Percentiles rank a stretch among this genome's conserved stretches.
These are phyloP conservation scores for Ylistrum balloti DNA, from an alignment of 1,140 invertebrate species.

Conservation along the genomic window DNA sequence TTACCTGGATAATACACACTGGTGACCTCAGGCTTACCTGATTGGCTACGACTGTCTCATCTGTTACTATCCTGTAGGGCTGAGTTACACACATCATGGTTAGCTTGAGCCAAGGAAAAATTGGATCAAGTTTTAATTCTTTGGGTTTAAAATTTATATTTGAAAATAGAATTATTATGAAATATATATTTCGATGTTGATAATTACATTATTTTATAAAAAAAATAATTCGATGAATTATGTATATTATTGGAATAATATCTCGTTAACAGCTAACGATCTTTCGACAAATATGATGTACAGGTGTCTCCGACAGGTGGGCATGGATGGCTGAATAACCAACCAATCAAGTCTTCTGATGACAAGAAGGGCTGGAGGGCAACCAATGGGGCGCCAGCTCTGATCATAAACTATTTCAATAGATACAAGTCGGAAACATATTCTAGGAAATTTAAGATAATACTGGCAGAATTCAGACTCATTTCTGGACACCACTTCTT, in stretches of 20 bases:
- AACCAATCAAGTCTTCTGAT: not conserved
- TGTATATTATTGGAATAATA: not conserved
- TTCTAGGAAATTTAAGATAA: not conserved
- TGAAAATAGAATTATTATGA: not conserved
- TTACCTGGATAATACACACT: not conserved
- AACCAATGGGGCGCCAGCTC: conserved; percentile 9
- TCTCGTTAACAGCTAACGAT: not conserved
- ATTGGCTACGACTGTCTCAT: not conserved
- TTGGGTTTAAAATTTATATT: not conserved
- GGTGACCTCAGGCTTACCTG: conserved; percentile 27
- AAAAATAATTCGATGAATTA: not conserved
- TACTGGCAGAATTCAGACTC: not conserved
- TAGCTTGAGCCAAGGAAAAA: not conserved
- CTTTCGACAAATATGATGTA: not conserved
- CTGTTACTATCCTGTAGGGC: not conserved
- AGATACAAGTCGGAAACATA: conserved; percentile 1
- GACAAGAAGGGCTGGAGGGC: conserved; percentile 23
- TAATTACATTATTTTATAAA: not conserved
- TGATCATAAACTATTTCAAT: not conserved
- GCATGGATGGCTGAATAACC: conserved; percentile 9
- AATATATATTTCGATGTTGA: not conserved
- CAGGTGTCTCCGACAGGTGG: not conserved
- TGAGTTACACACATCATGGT: not conserved
- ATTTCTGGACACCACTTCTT: not conserved
- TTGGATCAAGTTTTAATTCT: not conserved